Conservation (phyloP, 2,888 invertebrate genomes). For the Scaptodrosophila latifasciaeformis region DNA sequence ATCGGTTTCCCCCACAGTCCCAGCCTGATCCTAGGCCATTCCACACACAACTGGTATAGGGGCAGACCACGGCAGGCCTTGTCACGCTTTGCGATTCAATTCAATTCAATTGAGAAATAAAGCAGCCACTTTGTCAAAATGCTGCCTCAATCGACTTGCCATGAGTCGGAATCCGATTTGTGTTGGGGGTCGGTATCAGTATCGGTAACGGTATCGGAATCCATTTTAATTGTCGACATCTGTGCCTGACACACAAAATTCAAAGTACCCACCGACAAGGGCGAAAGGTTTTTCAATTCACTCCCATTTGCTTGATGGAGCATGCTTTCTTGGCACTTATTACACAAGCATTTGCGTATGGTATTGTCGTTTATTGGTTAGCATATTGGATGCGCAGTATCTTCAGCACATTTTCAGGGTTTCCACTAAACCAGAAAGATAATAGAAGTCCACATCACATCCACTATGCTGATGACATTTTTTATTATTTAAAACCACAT, state of each 20-base stretch:
- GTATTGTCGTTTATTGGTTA: slow-evolving; percentile 68
- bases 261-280: slow-evolving; percentile 4
- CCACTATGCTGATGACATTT: too few relatives aligned
- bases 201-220: neutral
- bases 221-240: slow-evolving; percentile 60
- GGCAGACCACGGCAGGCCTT: too few relatives aligned
- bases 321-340: slow-evolving; percentile 63
- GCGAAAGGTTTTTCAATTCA: slow-evolving; percentile 43
- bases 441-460: too few relatives aligned
- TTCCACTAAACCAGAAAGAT: too few relatives aligned
- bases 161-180: neutral
- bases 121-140: slow-evolving; percentile 65
- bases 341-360: slow-evolving; percentile 65
- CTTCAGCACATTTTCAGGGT: slow-evolving; percentile 14
- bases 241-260: slow-evolving; percentile 56
- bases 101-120: slow-evolving; percentile 58
- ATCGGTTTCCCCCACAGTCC: neutral
- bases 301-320: slow-evolving; percentile 48
- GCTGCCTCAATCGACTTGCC: slow-evolving; percentile 16
- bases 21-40: neutral
- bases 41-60: too few relatives aligned
- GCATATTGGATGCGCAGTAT: slow-evolving; percentile 50
- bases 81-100: neutral
- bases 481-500: too few relatives aligned
- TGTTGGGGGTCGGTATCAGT: neutral